Conservation (phyloP, 1,140 invertebrate genomes). For the Harpegnathos saltator region DNA sequence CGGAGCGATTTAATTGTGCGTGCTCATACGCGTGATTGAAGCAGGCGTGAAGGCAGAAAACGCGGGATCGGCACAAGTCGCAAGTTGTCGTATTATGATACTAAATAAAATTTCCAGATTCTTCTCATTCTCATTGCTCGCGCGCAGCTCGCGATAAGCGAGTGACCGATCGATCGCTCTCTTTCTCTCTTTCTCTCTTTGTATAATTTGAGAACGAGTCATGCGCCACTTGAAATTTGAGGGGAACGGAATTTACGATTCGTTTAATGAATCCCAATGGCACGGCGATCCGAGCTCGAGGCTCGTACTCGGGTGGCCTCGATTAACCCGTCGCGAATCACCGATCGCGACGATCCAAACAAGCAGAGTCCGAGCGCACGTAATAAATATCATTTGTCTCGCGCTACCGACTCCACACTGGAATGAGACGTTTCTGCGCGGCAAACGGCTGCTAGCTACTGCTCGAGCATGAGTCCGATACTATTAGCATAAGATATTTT, state of each 20-base stretch:
- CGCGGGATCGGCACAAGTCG: too few species aligned
- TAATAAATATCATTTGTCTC: constrained; percentile 78
- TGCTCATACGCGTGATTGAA: too few species aligned
- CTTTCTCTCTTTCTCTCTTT: too few species aligned
- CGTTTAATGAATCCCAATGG: constrained; percentile 42
- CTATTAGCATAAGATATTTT: neutral
- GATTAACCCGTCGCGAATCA: constrained; percentile 70
- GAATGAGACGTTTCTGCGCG: constrained; percentile 34
- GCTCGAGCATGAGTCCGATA: neutral
- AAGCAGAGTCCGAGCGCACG: constrained; percentile 56
- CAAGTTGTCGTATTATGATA: too few species aligned
- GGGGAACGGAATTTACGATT: constrained; percentile 34
- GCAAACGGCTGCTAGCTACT: neutral
- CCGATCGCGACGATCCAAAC: constrained; percentile 73
- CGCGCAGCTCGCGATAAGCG: too few species aligned
- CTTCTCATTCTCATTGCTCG: too few species aligned
- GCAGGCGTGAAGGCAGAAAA: too few species aligned
- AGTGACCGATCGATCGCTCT: neutral
- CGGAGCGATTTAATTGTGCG: neutral
- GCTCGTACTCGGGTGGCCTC: constrained; percentile 45
- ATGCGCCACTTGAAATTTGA: constrained; percentile 3
- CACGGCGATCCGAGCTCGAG: constrained; percentile 16
- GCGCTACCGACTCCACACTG: constrained; percentile 68
- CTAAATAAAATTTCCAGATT: neutral
- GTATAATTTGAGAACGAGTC: neutral